Base-by-base conservation (phyloP, 2,113 vertebrate genomes). In the Columba janthina region DNA sequence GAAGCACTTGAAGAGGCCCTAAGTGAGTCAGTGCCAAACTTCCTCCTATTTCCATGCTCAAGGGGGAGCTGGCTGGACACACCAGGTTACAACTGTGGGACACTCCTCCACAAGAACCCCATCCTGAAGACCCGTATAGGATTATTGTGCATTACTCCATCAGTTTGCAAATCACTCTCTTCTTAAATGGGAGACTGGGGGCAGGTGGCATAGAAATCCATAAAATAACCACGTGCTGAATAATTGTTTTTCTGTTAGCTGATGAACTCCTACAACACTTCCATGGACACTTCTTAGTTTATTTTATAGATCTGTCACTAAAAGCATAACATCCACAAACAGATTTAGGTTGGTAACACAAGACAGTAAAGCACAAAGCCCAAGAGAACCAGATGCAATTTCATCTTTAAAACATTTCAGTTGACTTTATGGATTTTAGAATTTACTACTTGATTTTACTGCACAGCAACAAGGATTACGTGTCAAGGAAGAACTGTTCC, bases 381-480 rank as follows among this genome's bases (percentile, higher is more conserved):
- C 17, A n/a, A 42, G n/a, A 77, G 29, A 80, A 73, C 8, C 34
- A 90, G 71, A 84, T 31, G 51, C 16, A 80, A 80, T 82, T 78
- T 82, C 12, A 66, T 76, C 80, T 87, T 91, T 85, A 88, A 80
- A 91, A 48, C 0, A 0, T 85, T 92, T 69, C 78, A 20, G 38
- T 15, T 90, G 60, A 77, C 32, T 90, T 93, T 83, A 95, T 86
- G 28, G 91, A 77, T 91, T 96, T 76, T 56, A 90, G 21, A 86
- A 77, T 86, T 87, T 67, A 88, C 24, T 77, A 48, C 48, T 83
- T 70, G 18, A 74, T 83, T 96, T 95, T 93, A 94, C 53, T 96
- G 91, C 93, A 80, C 56, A 93, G 95, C 91, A 96, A 96, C 85
- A 86, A 66, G 51, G 36, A 44, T 22, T 42, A 58, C 6, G 24